Percentiles rank a stretch among this genome's conserved stretches.
phyloP scores from a whole-genome alignment of 2,113 vertebrate species.

The Gnathonemus longibarbis region DNA sequence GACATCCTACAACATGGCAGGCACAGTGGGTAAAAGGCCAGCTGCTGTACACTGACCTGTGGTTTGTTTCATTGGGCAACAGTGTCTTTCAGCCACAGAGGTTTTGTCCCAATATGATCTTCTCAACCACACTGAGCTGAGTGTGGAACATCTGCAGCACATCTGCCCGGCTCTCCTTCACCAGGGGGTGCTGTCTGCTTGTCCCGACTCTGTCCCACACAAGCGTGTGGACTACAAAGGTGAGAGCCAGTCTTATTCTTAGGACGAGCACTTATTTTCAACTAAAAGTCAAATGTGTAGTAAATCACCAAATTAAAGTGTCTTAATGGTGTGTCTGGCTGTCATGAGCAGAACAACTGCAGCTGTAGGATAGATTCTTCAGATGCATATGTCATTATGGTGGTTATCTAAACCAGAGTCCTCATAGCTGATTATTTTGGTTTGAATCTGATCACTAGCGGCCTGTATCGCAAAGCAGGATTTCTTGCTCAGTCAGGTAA shows the following conservation, averaged over 20 bases:
- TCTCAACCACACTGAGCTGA: constrained; percentile 65
- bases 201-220: constrained; percentile 39
- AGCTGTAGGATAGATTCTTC: background rate
- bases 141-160: constrained; percentile 61
- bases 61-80: constrained; percentile 39
- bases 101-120: constrained; percentile 71
- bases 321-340: background rate
- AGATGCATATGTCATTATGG: background rate
- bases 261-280: background rate
- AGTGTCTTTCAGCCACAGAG: constrained; percentile 76
- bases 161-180: constrained; percentile 85
- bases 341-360: background rate
- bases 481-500: background rate
- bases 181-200: constrained; percentile 78
- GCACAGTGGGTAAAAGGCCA: background rate
- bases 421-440: background rate
- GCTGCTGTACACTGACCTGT: background rate
- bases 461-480: background rate
- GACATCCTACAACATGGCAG: no score
- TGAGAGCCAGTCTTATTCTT: constrained; percentile 38
- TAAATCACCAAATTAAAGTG: background rate
- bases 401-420: background rate
- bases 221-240: constrained; percentile 50
- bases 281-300: background rate
- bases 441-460: background rate